A percentile compares a stretch with the other conserved stretches of the same genome.
Conservation (phyloP, 2,888 invertebrate species). For the Melipona beecheii region DNA sequence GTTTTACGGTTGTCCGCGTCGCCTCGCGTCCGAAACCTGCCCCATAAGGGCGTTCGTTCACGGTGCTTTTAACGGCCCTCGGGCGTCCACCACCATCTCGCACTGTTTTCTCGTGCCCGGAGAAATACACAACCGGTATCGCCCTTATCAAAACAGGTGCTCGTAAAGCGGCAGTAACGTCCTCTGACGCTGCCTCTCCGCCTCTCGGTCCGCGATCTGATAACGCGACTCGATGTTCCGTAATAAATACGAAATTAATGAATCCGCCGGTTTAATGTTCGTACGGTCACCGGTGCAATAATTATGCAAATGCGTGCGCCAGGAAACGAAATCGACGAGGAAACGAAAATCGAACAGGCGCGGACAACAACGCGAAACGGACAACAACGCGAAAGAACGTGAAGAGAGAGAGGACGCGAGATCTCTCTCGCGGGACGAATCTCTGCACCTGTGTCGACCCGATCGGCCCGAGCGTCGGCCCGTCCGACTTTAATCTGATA, state of each 20-base stretch:
- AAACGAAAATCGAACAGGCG: constrained; percentile 37
- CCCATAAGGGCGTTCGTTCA: constrained; percentile 61
- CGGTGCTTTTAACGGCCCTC: constrained; percentile 55
- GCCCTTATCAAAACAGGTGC: constrained; percentile 61
- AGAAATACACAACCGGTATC: neutral
- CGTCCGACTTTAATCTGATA: constrained; percentile 79
- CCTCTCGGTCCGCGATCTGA: constrained; percentile 32
- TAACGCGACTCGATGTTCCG: constrained; percentile 49
- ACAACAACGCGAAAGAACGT: neutral
- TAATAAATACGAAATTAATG: constrained; percentile 55
- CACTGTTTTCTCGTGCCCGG: constrained; percentile 34
- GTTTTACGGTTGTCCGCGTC: constrained; percentile 45
- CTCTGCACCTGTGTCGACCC: constrained; percentile 62
- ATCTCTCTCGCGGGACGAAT: constrained; percentile 43
- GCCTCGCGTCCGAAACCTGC: constrained; percentile 21
- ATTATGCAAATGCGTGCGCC: constrained; percentile 35
- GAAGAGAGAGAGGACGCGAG: constrained; percentile 20
- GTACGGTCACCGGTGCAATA: constrained; percentile 2
- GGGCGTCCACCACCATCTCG: constrained; percentile 33
- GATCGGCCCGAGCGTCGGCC: constrained; percentile 51
- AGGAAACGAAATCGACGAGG: neutral
- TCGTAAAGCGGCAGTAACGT: constrained; percentile 55
- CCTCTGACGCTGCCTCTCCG: constrained; percentile 21
- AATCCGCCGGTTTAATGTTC: constrained; percentile 35
- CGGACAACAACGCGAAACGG: constrained; percentile 47